phyloP scores from a whole-genome alignment of 2,888 invertebrate species.

The Clostera curtula region DNA sequence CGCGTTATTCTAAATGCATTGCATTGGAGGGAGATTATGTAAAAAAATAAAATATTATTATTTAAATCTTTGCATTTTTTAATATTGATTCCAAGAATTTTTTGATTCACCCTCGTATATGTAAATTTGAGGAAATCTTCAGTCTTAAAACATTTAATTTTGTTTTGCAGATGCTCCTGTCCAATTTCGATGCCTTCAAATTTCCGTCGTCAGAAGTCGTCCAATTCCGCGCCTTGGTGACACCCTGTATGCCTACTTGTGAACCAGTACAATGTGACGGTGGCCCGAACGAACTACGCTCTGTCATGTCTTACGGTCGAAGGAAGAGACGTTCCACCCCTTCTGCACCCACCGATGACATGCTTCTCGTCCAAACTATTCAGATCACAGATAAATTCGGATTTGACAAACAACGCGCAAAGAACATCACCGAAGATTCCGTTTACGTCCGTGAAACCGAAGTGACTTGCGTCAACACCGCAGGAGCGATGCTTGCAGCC shows the following conservation, averaged over 20 bases:
- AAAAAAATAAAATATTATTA: too few relatives aligned
- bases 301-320: constrained; percentile 88
- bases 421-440: constrained; percentile 80
- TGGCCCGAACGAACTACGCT: constrained; percentile 87
- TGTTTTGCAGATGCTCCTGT: constrained; percentile 82
- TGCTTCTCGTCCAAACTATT: constrained; percentile 91
- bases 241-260: constrained; percentile 94
- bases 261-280: constrained; percentile 95
- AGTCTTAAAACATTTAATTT: too few relatives aligned
- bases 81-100: too few relatives aligned
- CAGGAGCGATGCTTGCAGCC: constrained; percentile 88
- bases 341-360: constrained; percentile 79
- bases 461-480: constrained; percentile 82
- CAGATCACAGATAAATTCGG: constrained; percentile 95
- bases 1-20: too few relatives aligned
- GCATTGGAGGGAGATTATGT: too few relatives aligned
- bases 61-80: too few relatives aligned
- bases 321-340: constrained; percentile 83
- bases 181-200: constrained; percentile 96
- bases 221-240: constrained; percentile 95
- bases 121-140: too few relatives aligned
- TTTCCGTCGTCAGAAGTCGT: constrained; percentile 96
- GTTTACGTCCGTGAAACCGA: constrained; percentile 80
- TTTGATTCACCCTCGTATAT: too few relatives aligned
- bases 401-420: constrained; percentile 81